These are phyloP conservation scores for Eciton burchellii DNA, from an alignment of 1,140 invertebrate genomes.

Conservation along the genomic window DNA sequence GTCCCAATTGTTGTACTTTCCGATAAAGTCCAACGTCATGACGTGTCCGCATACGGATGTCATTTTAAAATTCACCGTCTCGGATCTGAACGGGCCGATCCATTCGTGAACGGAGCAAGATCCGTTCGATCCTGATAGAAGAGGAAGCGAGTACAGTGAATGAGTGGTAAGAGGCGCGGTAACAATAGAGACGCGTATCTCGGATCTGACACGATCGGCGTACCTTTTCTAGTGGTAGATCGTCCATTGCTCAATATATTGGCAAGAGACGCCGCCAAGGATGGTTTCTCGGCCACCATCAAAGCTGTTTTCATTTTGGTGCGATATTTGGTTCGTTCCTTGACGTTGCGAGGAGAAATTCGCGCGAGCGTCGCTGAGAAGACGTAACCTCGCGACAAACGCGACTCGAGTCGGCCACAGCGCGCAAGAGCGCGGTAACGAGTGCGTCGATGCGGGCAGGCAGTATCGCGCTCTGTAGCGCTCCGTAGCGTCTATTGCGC, in stretches of 20 bases:
- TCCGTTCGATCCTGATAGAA: constrained; percentile 90
- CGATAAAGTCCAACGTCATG: constrained; percentile 97
- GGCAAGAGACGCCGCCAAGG: constrained; percentile 97
- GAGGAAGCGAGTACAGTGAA: too few relatives aligned
- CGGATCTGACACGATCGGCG: too few relatives aligned
- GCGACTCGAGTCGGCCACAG: too few relatives aligned
- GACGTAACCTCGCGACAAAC: too few relatives aligned
- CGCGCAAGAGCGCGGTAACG: too few relatives aligned
- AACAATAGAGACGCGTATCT: too few relatives aligned
- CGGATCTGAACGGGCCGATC: constrained; percentile 92
- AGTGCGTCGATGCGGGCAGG: too few relatives aligned
- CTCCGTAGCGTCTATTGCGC: too few relatives aligned
- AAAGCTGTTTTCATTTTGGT: constrained; percentile 94
- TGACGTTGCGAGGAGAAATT: not conserved
- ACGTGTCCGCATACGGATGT: constrained; percentile 99
- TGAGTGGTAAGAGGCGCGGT: too few relatives aligned
- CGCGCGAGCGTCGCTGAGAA: not conserved
- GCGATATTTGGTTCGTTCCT: not conserved
- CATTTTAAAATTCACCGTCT: constrained; percentile 95
- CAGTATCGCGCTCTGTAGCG: too few relatives aligned
- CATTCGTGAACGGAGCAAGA: constrained; percentile 98
- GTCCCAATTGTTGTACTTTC: constrained; percentile 99
- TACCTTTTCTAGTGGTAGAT: constrained; percentile 94
- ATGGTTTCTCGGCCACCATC: constrained; percentile 99
- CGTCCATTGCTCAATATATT: constrained; percentile 97